Conservation (phyloP, 2,888 invertebrate genomes). For the Tuberolachnus salignus region DNA sequence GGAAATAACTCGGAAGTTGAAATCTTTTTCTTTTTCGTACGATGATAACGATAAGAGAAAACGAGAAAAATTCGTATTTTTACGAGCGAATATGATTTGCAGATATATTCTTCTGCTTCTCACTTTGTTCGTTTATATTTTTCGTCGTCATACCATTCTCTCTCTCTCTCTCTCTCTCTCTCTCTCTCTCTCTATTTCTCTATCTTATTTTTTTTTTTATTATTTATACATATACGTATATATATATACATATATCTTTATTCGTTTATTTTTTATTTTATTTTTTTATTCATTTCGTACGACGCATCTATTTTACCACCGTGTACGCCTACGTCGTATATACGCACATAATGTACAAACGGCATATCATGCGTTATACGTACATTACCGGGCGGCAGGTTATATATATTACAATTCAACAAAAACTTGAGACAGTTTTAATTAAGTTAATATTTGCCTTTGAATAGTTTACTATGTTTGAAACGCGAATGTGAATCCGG, state of each 20-base stretch:
- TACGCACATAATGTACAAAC: neutral
- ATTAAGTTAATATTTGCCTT: too few species aligned
- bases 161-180: too few species aligned
- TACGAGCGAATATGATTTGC: slow-evolving; percentile 20
- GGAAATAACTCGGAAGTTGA: neutral
- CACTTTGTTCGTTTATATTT: neutral
- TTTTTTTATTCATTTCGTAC: neutral
- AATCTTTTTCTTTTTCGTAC: slow-evolving; percentile 2
- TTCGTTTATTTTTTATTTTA: neutral
- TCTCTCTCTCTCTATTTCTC: too few species aligned
- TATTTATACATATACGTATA: too few species aligned
- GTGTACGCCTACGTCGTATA: too few species aligned
- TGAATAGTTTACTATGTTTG: too few species aligned
- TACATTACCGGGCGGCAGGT: too few species aligned
- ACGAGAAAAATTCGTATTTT: neutral
- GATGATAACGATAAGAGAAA: slow-evolving; percentile 3
- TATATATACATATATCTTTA: neutral
- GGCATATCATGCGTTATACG: neutral
- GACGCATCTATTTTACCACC: neutral
- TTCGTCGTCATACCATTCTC: too few species aligned
- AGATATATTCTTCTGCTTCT: neutral
- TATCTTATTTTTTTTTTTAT: slow-evolving; percentile 21
- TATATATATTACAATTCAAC: neutral
- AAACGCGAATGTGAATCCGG: too few species aligned
- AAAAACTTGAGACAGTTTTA: neutral